These are phyloP conservation scores for Leptodirus hochenwartii DNA, from an alignment of 2,888 invertebrate genomes.

Conservation along the genomic window DNA sequence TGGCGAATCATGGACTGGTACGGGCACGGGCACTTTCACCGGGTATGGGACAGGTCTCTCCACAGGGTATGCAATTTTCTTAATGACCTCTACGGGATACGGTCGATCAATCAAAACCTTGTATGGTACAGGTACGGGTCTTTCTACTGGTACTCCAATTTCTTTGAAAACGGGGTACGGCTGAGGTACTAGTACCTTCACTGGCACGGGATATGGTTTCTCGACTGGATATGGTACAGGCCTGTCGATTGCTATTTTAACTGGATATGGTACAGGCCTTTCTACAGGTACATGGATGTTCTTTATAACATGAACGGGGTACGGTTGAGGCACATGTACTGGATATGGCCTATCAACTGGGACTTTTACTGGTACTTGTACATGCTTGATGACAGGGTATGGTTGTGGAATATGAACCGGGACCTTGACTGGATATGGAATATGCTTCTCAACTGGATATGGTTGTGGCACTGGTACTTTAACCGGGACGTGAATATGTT, in stretches of 20 bases:
- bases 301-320: constrained; percentile 47
- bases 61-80: constrained; percentile 47
- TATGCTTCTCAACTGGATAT: constrained; percentile 60
- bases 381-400: constrained; percentile 49
- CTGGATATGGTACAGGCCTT: constrained; percentile 44
- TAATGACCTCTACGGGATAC: constrained; percentile 51
- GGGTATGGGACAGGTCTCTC: constrained; percentile 38
- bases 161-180: constrained; percentile 52
- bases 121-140: constrained; percentile 24
- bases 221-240: constrained; percentile 41
- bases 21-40: constrained; percentile 30
- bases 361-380: constrained; percentile 52
- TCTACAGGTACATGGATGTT: constrained; percentile 51
- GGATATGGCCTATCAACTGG: constrained; percentile 52
- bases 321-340: constrained; percentile 47
- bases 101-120: constrained; percentile 48
- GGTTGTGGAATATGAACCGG: constrained; percentile 59
- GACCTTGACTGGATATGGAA: constrained; percentile 57
- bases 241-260: constrained; percentile 37
- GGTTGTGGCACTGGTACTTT: constrained; percentile 58
- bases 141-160: constrained; percentile 44
- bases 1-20: constrained; percentile 26
- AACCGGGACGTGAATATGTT: constrained; percentile 54
- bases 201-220: constrained; percentile 41
- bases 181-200: constrained; percentile 45